These are phyloP conservation scores for Coenonympha glycerion DNA, from an alignment of 2,888 invertebrate genomes.

Conservation along the genomic window DNA sequence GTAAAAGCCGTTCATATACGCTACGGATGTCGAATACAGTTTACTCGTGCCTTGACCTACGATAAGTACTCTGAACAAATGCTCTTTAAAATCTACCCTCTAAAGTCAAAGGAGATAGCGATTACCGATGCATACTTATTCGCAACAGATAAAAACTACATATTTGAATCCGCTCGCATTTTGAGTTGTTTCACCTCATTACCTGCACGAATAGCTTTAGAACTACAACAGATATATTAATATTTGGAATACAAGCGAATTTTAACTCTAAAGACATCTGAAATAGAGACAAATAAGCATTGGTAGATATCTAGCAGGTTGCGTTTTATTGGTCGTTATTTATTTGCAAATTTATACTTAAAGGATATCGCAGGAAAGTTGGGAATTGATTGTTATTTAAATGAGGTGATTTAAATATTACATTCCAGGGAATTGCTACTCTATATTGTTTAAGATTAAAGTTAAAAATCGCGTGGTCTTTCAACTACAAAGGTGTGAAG, in stretches of 20 bases:
- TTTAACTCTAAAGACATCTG: slow-evolving; percentile 9
- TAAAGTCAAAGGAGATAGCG: slow-evolving; percentile 33
- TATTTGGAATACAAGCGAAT: slow-evolving; percentile 26
- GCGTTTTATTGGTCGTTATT: slow-evolving; percentile 38
- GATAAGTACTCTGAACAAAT: slow-evolving; percentile 9
- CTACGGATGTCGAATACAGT: no score
- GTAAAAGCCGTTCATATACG: no score
- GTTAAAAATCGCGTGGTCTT: slow-evolving; percentile 29
- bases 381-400: slow-evolving; percentile 54
- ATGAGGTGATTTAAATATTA: slow-evolving; percentile 30
- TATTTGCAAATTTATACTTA: slow-evolving; percentile 63
- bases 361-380: slow-evolving; percentile 56
- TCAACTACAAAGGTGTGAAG: slow-evolving; percentile 53
- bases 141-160: slow-evolving; percentile 40
- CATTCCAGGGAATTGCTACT: slow-evolving; percentile 29
- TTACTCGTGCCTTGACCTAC: neutral
- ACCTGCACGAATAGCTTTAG: slow-evolving; percentile 57
- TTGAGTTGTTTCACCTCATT: slow-evolving; percentile 69
- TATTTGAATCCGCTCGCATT: slow-evolving; percentile 49
- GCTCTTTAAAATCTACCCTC: slow-evolving; percentile 18
- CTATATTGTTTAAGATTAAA: slow-evolving; percentile 22
- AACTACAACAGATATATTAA: slow-evolving; percentile 28
- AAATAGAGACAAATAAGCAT: slow-evolving; percentile 21
- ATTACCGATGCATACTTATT: slow-evolving; percentile 35
- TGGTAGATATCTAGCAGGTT: slow-evolving; percentile 24